Evolutionary conservation across 2,797 vertebrate species (phyloP), one percentile per base, ranked within the genome.

Genomic region (Delichon dasypus): DNA sequence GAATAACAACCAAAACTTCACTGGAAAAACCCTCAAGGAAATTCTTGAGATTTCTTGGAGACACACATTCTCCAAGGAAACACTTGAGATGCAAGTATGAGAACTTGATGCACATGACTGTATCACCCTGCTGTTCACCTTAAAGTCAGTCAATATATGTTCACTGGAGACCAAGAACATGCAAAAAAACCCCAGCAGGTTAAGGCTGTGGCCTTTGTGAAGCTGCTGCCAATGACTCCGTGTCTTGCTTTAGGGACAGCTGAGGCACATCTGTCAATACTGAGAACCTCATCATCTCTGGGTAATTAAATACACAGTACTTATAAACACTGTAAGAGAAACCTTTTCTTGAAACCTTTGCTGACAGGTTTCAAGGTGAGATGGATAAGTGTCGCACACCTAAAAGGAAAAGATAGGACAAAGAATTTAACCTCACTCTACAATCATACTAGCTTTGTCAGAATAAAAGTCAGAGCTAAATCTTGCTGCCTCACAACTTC

Each of bases 11-110:
- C 85, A 96, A 92, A 96, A 92, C 73, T 78, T 94, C 93, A 64
- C 91, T 96, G 95, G 96, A 88, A 97, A 97, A 97, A 95, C 86
- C 93, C 95, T 95, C 96, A 95, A 82, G 68, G 74, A 94, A 82
- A 89, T 68, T 71, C 27, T 96, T 91, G 94, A 95, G 90, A 95
- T 97, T 95, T 97, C 96, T 91, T 13, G 76, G 91, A 96, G 96
- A 97, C 95, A 97, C 55, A 96, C 91, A 96, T 97, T 97, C 95
- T 85, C 84, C 92, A 66, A 73, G 70, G 84, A 68, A 42, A 47
- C 68, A 76, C 77, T 45, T 85, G 75, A 92, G 62, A 89, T 10
- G 11, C 42, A 94, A 67, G 54, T 60, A 74, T 19, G 64, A 87
- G 79, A 80, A 89, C 88, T 76, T 64, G 76, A 90, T 75, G 72